A percentile compares a stretch with the other conserved stretches of the same genome.
Conservation (phyloP, 2,888 invertebrate species). For the Scotopteryx bipunctaria region DNA sequence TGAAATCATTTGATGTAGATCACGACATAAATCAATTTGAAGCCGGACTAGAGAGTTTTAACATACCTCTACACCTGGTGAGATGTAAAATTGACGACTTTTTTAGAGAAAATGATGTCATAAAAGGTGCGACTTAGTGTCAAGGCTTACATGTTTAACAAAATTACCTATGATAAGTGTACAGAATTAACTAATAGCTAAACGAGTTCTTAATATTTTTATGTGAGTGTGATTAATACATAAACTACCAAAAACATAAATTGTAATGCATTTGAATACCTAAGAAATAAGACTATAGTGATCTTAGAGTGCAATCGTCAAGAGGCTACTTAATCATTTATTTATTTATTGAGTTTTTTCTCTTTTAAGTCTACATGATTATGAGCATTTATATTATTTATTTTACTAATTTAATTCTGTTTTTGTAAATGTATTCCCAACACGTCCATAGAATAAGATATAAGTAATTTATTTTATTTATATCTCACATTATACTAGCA, state of each 20-base stretch:
- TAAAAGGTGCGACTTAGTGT: slow-evolving; percentile 16
- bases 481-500: not conserved
- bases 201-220: slow-evolving; percentile 9
- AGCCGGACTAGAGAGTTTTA: slow-evolving; percentile 66
- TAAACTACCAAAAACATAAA: slow-evolving; percentile 23
- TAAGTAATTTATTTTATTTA: not conserved
- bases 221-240: slow-evolving; percentile 12
- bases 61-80: slow-evolving; percentile 81
- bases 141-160: slow-evolving; percentile 20
- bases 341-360: not conserved
- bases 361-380: not conserved
- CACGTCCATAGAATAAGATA: slow-evolving; percentile 19
- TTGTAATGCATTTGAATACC: slow-evolving; percentile 23
- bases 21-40: slow-evolving; percentile 63
- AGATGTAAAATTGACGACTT: slow-evolving; percentile 84
- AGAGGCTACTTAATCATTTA: slow-evolving; percentile 25
- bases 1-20: slow-evolving; percentile 75
- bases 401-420: not conserved
- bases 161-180: slow-evolving; percentile 10
- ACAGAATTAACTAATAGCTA: slow-evolving; percentile 15
- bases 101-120: slow-evolving; percentile 82
- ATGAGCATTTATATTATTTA: not conserved
- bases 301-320: slow-evolving; percentile 18
- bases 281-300: slow-evolving; percentile 12
- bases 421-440: slow-evolving; percentile 3